Conservation (phyloP, 2,888 invertebrate species). For the Endomychus coccineus region DNA sequence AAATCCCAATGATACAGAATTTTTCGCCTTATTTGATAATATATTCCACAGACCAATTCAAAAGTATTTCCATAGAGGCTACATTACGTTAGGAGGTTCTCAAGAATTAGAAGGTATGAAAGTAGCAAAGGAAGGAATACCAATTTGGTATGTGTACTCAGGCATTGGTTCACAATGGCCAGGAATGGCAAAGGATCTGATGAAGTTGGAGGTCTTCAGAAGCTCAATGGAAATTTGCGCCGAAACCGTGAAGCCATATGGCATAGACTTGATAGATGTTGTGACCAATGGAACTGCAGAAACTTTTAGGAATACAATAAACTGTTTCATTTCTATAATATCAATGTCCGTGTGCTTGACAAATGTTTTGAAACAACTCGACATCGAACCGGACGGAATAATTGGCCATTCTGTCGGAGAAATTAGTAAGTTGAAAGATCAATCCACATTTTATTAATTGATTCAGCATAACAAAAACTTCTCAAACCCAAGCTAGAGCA, state of each 20-base stretch:
- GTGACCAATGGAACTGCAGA: conserved; percentile 45
- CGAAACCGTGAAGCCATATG: conserved; percentile 45
- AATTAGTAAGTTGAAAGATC: conserved; percentile 46
- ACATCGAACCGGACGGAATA: conserved; percentile 81
- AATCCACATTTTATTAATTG: conserved; percentile 3
- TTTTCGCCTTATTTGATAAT: conserved; percentile 63
- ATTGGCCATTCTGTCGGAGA: conserved; percentile 90
- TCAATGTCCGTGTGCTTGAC: conserved; percentile 69
- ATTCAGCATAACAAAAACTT: no score
- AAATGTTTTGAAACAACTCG: conserved; percentile 66
- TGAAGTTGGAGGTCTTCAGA: conserved; percentile 51
- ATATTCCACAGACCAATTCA: conserved; percentile 59
- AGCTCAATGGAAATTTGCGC: conserved; percentile 50
- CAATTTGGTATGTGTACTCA: conserved; percentile 59
- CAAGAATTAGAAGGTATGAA: conserved; percentile 28
- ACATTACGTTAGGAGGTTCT: conserved; percentile 35
- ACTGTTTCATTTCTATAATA: conserved; percentile 54
- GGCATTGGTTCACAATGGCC: conserved; percentile 64
- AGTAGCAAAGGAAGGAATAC: conserved; percentile 31
- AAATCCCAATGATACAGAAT: conserved; percentile 56
- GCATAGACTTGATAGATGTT: conserved; percentile 48
- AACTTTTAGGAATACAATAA: conserved; percentile 46
- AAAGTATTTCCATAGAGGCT: conserved; percentile 74
- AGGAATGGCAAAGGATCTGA: conserved; percentile 54
- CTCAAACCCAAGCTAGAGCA: no score